A percentile compares a stretch with the other conserved stretches of the same genome.
phyloP scores from a whole-genome alignment of 1,140 invertebrate genomes.

The Drosophila tsacasi region DNA sequence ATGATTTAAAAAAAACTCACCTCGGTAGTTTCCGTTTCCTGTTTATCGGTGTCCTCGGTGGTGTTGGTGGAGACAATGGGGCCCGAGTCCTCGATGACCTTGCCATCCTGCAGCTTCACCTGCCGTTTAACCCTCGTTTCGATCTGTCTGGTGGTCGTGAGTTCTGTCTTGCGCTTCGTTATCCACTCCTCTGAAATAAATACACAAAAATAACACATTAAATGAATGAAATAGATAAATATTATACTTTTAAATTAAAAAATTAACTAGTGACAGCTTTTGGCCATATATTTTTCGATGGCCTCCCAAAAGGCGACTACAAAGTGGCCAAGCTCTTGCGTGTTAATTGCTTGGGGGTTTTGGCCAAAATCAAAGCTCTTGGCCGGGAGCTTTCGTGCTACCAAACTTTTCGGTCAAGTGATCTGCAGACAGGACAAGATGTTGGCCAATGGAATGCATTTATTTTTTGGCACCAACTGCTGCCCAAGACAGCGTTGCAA shows the following conservation, averaged over 20 bases:
- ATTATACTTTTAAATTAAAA: neutral
- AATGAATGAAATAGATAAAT: neutral
- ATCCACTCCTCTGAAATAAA: slow-evolving; percentile 94
- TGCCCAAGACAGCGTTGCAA: slow-evolving; percentile 21
- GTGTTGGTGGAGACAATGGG: slow-evolving; percentile 95
- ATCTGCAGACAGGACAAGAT: slow-evolving; percentile 33
- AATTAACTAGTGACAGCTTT: slow-evolving; percentile 15
- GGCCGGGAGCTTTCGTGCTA: neutral
- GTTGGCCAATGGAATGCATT: slow-evolving; percentile 17
- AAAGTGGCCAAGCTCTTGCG: neutral
- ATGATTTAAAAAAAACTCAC: slow-evolving; percentile 85
- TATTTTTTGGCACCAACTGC: slow-evolving; percentile 32
- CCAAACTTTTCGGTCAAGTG: slow-evolving; percentile 30
- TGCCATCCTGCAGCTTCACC: slow-evolving; percentile 94
- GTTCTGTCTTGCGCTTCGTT: slow-evolving; percentile 93
- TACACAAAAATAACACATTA: neutral
- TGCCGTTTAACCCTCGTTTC: slow-evolving; percentile 95
- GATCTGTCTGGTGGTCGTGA: slow-evolving; percentile 94
- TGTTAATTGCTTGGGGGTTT: slow-evolving; percentile 16
- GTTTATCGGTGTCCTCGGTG: slow-evolving; percentile 94
- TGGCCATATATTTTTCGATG: slow-evolving; percentile 3
- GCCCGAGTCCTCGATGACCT: slow-evolving; percentile 94
- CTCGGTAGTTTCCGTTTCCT: slow-evolving; percentile 94
- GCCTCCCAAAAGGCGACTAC: slow-evolving; percentile 43
- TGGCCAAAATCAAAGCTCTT: slow-evolving; percentile 38